Evolutionary conservation across 2,113 vertebrate species (phyloP), one percentile per base, ranked within the genome.

Genomic region (Diphyllodes magnificus): DNA sequence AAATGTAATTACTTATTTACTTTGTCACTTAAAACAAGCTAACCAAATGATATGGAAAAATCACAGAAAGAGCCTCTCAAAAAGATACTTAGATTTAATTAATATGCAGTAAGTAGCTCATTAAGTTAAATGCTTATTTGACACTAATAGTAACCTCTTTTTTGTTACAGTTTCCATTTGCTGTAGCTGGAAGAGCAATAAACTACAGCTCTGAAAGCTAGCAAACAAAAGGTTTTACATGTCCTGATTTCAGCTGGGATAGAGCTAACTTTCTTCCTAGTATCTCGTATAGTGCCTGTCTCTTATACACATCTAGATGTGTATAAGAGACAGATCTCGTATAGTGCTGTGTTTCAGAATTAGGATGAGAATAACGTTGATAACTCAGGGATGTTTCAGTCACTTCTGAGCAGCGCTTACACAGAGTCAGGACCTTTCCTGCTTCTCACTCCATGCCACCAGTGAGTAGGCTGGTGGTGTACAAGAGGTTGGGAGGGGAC

Each of bases 11-110:
- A 95, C 64, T 97, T 93, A 96, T 15, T 94, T 86, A 87, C 92
- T 97, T 97, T 97, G 93, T 97, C 69, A 89, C 92, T 96, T 97
- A 97, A 97, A 97, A 91, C 56, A 95, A 97, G 93, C 92, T 96
- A 97, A 95, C 85, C 88, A 98, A 90, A 97, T 96, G 93, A 70
- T 30, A 96, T 66, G 60, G 72, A 96, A 89, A 85, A 96, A 73
- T 59, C 56, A 82, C 82, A 64, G 88, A 95, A 97, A 96, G 44
- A 94, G 24, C 39, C 69, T 95, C 94, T 97, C 93, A 97, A 78
- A 82, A 82, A 96, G 72, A 91, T 96, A 92, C 95, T 64, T 93
- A 94, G 56, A 95, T 97, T 96, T 97, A 97, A 97, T 98, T 97
- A 97, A 97, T 96, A 94, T 92, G 92, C 76, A 91, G 59, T 60